Conservation (phyloP, 2,113 vertebrate species). For the Actinemys pallida region DNA sequence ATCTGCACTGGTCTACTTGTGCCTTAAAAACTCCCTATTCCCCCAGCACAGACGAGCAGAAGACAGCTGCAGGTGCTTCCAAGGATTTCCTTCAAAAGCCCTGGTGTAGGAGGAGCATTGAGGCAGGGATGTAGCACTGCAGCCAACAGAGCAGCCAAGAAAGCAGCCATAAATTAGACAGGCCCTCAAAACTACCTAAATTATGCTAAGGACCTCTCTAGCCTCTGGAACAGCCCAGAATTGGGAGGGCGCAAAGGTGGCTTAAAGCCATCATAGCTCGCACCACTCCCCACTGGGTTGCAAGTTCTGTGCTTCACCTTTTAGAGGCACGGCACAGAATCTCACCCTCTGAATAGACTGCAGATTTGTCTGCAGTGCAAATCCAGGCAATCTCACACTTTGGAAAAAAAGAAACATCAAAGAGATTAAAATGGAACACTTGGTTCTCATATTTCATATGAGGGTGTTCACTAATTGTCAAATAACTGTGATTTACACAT, state of each 20-base stretch:
- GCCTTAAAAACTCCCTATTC: neutral
- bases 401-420: neutral
- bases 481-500: slow-evolving; percentile 59
- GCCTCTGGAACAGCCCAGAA: neutral
- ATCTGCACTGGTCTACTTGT: neutral
- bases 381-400: neutral
- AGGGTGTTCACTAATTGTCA: slow-evolving; percentile 7
- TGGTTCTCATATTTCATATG: neutral
- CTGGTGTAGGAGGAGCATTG: accelerated
- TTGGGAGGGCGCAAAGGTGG: accelerated
- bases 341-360: neutral
- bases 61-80: neutral
- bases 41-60: neutral
- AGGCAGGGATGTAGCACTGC: accelerated
- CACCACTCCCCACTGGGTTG: neutral
- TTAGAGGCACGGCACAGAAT: accelerated
- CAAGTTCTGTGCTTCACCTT: neutral
- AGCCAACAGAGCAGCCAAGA: neutral
- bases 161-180: neutral
- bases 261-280: accelerated
- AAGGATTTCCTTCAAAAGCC: accelerated
- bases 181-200: neutral
- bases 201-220: neutral
- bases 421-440: slow-evolving; percentile 8
- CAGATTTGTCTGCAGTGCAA: neutral